These are phyloP conservation scores for Ctena decussata DNA, from an alignment of 2,888 invertebrate species.

Conservation along the genomic window DNA sequence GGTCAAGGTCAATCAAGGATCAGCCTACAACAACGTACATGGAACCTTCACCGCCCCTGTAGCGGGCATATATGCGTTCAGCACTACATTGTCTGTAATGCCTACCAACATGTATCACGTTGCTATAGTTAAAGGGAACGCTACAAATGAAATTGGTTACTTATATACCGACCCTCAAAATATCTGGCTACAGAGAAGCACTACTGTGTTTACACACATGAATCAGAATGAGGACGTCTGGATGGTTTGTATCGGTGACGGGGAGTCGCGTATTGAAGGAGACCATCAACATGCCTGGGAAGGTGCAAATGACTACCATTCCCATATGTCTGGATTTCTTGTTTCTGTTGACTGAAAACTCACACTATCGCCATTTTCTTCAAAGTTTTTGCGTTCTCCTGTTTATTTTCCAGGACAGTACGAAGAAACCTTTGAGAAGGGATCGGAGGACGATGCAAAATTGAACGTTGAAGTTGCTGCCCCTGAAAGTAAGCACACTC, in stretches of 20 bases:
- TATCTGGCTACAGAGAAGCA: neutral
- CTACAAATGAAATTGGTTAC: neutral
- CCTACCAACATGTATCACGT: neutral
- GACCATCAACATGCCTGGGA: conserved; percentile 30
- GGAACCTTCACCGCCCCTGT: neutral
- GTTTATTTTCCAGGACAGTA: too few species aligned
- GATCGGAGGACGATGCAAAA: too few species aligned
- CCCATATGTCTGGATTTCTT: conserved; percentile 52
- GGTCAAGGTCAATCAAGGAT: neutral
- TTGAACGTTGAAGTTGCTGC: too few species aligned
- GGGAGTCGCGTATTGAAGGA: neutral
- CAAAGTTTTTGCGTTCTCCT: too few species aligned
- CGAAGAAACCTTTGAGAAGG: too few species aligned
- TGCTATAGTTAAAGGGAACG: neutral
- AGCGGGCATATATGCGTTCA: neutral
- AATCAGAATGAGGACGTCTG: neutral
- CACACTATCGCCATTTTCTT: too few species aligned
- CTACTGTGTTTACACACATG: neutral
- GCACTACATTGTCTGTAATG: neutral
- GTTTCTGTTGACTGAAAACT: conserved; percentile 24
- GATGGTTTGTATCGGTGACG: neutral
- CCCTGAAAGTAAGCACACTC: too few species aligned
- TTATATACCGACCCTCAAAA: neutral
- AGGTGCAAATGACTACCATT: conserved; percentile 48
- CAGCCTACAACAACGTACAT: neutral